phyloP scores from a whole-genome alignment of 2,888 invertebrate genomes.

The Cataglyphis cursor region DNA sequence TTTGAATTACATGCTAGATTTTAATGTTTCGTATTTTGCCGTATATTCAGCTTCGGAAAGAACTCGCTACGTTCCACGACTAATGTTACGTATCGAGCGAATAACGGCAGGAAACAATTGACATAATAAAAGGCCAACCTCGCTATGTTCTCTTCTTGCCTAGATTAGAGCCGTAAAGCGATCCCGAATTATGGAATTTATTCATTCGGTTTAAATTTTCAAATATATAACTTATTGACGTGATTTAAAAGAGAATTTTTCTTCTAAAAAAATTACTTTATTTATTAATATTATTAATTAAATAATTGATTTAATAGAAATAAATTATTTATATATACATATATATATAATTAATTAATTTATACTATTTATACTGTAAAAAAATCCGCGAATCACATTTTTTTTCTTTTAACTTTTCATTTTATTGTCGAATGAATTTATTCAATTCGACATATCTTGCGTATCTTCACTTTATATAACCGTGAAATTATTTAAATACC shows the following conservation, averaged over 20 bases:
- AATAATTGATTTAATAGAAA: background rate
- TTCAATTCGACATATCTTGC: background rate
- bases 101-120: slow-evolving; percentile 56
- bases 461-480: background rate
- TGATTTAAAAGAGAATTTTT: background rate
- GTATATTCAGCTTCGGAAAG: slow-evolving; percentile 26
- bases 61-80: slow-evolving; percentile 12
- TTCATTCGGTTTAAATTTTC: background rate
- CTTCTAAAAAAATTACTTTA: background rate
- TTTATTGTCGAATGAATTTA: background rate
- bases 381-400: background rate
- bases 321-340: background rate
- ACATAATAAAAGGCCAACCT: slow-evolving; percentile 53
- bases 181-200: background rate
- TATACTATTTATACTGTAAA: background rate
- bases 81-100: slow-evolving; percentile 45
- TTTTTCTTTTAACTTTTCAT: background rate
- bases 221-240: background rate
- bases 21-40: background rate
- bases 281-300: slow-evolving; percentile 1
- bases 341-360: background rate
- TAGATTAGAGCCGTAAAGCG: slow-evolving; percentile 9
- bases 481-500: background rate
- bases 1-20: slow-evolving; percentile 23
- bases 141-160: slow-evolving; percentile 64